A percentile compares a stretch with the other conserved stretches of the same genome.
These are phyloP conservation scores for Penaeus japonicus DNA, from an alignment of 1,140 invertebrate species.

Conservation along the genomic window DNA sequence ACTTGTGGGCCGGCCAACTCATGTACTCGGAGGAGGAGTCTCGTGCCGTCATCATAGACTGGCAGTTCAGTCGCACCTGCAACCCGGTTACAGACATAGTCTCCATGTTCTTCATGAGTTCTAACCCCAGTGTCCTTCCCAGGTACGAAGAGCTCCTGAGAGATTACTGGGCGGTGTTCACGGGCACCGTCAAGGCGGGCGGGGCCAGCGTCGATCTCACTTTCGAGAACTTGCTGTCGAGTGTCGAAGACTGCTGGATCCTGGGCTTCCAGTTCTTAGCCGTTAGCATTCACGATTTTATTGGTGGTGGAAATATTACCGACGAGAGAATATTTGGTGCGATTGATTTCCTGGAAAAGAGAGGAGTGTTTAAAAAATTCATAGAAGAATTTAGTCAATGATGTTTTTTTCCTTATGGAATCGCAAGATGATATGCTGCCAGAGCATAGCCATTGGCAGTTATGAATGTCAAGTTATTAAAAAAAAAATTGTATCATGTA, in stretches of 20 bases:
- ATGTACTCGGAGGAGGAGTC: constrained; percentile 27
- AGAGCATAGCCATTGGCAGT: no score
- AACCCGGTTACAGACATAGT: constrained; percentile 36
- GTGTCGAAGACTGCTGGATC: constrained; percentile 35
- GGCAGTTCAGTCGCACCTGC: constrained; percentile 34
- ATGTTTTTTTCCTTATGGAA: background rate
- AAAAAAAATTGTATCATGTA: no score
- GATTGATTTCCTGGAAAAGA: constrained; percentile 25
- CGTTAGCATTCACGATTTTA: constrained; percentile 42
- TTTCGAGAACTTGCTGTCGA: constrained; percentile 21
- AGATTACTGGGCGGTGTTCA: constrained; percentile 26
- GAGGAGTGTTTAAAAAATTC: constrained; percentile 32
- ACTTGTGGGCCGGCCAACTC: constrained; percentile 39
- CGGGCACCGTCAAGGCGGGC: background rate
- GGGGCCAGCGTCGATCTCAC: background rate
- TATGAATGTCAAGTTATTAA: no score
- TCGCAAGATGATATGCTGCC: no score
- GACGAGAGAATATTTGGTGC: constrained; percentile 8
- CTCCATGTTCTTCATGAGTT: constrained; percentile 50
- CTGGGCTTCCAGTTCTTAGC: constrained; percentile 31
- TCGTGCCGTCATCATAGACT: constrained; percentile 30
- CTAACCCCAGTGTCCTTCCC: constrained; percentile 1
- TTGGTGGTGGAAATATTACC: constrained; percentile 17
- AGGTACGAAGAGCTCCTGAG: constrained; percentile 23
- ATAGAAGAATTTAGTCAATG: constrained; percentile 10